Evolutionary conservation across 2,888 invertebrate genomes (phyloP), one percentile per base, ranked within the genome.

Genomic region (Lagria hirta): DNA sequence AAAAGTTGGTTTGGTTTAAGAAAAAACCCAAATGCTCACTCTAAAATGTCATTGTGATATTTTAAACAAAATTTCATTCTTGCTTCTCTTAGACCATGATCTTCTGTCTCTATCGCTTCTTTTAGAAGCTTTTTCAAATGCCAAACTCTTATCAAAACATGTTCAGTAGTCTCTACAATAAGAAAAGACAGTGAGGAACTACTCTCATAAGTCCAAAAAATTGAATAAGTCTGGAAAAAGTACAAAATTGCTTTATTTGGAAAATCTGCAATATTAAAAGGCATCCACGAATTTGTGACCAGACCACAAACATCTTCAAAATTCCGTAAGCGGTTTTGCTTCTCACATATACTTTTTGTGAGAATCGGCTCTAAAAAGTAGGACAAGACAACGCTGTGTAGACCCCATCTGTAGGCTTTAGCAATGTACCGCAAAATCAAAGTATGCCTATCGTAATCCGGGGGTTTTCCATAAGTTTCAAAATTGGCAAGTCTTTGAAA

Each of bases 31-130:
- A 11, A 23, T n/a, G 13, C 17, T 18, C 22, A 42, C 41, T 33
- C 20, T 8, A 42, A 35, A 13, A 43, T 16, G 10, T 34, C 12
- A 13, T 22, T 16, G 11, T 43, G 43, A 8, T 43, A 43, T 7
- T 43, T 15, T 11, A 43, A 8, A 13, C 22, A 35, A 7, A 8
- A n/a, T 3, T 4, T n/a, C 3, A 43, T 5, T 8, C 12, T 11
- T n/a, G 14, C 11, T 8, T 21, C 11, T 7, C 28, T 13, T 4
- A 8, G 10, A 6, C 17, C 14, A 3, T 13, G 20, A 8, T 28
- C 21, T 20, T 28, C 28, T 2, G 37, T 35, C 3, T 43, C 17
- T 10, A 43, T 23, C 4, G 35, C 35, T 11, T 43, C 29, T 7
- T 11, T 15, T 5, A 43, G 23, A 28, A 43, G 12, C 2, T 1